Evolutionary conservation across 2,888 invertebrate genomes (phyloP), one percentile per base, ranked within the genome.

Genomic region (Volucella bombylans): DNA sequence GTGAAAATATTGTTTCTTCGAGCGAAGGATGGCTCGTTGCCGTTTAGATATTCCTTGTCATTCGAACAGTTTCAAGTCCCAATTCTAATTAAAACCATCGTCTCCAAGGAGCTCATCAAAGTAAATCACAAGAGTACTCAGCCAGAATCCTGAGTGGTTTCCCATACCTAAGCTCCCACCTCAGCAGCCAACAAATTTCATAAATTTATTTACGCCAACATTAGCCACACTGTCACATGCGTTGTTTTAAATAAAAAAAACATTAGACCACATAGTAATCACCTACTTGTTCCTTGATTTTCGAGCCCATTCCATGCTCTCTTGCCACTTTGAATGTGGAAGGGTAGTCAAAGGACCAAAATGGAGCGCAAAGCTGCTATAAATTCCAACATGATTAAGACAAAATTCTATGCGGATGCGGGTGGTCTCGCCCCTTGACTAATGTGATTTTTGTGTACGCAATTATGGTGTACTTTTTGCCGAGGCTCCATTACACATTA

Each of bases 341-440:
- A 31, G 4, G 31, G 31, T 31, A 31, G 31, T 31, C 49, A n/a
- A 15, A 10, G 59, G 15, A 39, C 31, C 50, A 38, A 45, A 59
- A 45, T 31, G 31, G 45, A 50, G 38, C 64, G 23, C 83, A 69
- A 67, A 78, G 54, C 15, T 43, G 80, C 85, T 81, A 85, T 85
- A 85, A 85, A 85, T 85, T 81, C 62, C 80, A 77, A 81, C 76
- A 80, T 85, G 85, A 80, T 85, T 80, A 80, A 68, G 76, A 85
- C 85, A 77, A 85, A 85, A 76, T 77, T 57, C 77, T 77, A 41
- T 50, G 45, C 31, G 72, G 55, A 57, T 67, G 52, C 81, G 85
- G 81, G 81, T 47, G 72, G 77, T 64, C 68, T 76, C 80, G 55
- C 76, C 76, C 76, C 80, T 67, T 72, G 81, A 67, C 85, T 85